Evolutionary conservation across 2,113 vertebrate species (phyloP).

Genomic region (Indicator indicator): DNA sequence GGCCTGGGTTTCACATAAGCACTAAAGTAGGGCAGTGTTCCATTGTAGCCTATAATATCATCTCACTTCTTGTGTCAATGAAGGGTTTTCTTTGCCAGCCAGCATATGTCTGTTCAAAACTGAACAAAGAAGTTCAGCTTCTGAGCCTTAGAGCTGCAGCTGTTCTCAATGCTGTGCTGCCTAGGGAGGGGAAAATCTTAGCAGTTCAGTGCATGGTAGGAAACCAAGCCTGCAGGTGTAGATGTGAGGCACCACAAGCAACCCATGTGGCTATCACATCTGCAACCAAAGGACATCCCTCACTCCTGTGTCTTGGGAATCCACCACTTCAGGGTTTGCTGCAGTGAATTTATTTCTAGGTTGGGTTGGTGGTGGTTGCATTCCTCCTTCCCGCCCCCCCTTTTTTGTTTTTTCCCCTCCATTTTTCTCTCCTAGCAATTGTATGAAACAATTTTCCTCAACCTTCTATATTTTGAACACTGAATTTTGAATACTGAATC

Average conservation of each 20-base stretch:
- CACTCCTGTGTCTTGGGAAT: not conserved
- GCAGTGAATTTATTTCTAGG: not conserved
- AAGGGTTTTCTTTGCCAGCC: not conserved
- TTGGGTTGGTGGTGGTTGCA: too few species aligned
- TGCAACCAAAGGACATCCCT: not conserved
- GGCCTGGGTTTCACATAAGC: not conserved
- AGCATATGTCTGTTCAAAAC: not conserved
- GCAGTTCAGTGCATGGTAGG: not conserved
- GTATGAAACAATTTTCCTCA: not conserved
- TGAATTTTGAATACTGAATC: not conserved
- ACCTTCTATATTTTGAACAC: not conserved
- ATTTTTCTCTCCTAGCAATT: not conserved
- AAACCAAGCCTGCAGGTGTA: not conserved
- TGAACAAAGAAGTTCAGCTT: not conserved
- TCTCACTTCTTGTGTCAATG: not conserved
- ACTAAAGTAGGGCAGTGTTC: not conserved
- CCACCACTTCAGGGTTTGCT: not conserved
- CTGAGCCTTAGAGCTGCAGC: not conserved
- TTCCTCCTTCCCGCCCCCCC: too few species aligned
- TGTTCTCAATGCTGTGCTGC: not conserved
- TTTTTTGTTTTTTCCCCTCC: too few species aligned
- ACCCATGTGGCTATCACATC: accelerated
- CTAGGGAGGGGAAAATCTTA: not conserved
- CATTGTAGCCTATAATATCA: not conserved
- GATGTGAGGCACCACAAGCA: not conserved